Base-by-base conservation (phyloP, 2,888 invertebrate genomes). In the Dendrolimus pini region DNA sequence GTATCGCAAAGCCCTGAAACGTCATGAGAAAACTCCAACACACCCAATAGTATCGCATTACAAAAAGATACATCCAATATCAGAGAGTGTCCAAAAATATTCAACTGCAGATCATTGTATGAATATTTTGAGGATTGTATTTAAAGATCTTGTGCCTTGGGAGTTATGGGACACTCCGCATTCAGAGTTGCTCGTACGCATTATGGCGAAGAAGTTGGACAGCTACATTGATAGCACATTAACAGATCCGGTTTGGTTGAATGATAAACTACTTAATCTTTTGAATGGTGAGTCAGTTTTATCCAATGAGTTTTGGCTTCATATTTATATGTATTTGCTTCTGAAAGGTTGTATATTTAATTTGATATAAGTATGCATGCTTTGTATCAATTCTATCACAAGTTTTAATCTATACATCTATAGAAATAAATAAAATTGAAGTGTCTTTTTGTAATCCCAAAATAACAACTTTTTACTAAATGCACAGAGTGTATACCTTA, bases 81-180 rank as follows among this genome's bases (percentile, higher is more conserved):
- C 75, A 2, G 70, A 80, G 14, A 59, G 66, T 0, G 72, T 82
- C 12, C 89, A 85, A 60, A 86, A 83, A 52, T 66, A 77, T 1
- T 75, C 84, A 55, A 80, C 92, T 0, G 85, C 92, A 8, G 93
- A 94, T 56, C 93, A 93, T 65, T 93, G 92, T 61, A 83, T 93
- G 1, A 90, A 93, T 66, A 88, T 93, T 60, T 75, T 93, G 41
- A 88, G 93, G n/a, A 83, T 92, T 9, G 75, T 94, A 10, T 74
- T 94, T 10, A 92, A 92, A 66, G 94, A 94, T 68, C 89, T 94
- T 42, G 82, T 94, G 1, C 93, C 93, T 1, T 94, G 93, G 92
- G 94, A 94, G 69, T 70, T 94, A 6, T 93, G 93, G 87, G 94
- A 93, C 64, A 94, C 94, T 0, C 89, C 94, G 10, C 93, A 94